Conservation (phyloP, 2,797 vertebrate species). For the Delichon dasypus region DNA sequence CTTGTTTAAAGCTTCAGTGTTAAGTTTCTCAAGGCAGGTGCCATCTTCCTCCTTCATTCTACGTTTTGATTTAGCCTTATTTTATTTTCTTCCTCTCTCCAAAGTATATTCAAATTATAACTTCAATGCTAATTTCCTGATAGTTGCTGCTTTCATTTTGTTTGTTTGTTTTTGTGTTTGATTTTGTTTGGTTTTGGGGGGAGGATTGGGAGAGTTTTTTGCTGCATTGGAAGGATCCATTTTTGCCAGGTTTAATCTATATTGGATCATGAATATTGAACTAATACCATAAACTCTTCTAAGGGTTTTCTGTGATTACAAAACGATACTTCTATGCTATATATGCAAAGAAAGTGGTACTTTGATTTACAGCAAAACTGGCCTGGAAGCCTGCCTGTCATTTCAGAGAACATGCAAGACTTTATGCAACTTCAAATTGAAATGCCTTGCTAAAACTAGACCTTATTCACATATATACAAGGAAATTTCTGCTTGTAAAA, state of each 20-base stretch:
- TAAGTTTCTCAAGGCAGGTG: slow-evolving; percentile 8
- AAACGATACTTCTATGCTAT: neutral
- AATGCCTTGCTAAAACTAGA: neutral
- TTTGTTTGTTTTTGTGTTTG: neutral
- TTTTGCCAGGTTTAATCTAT: neutral
- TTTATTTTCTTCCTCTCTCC: neutral
- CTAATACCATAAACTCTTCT: neutral
- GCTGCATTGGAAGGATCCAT: neutral
- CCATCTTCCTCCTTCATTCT: neutral
- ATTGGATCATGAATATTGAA: neutral
- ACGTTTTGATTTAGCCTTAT: neutral
- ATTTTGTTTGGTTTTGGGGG: neutral
- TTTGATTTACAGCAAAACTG: neutral
- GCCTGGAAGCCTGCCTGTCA: neutral
- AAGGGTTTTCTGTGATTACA: neutral
- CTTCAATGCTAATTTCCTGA: neutral
- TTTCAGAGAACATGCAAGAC: neutral
- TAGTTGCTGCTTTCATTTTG: neutral
- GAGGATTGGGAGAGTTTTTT: neutral
- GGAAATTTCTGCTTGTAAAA: neutral
- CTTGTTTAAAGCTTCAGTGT: slow-evolving; percentile 32
- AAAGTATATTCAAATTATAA: neutral
- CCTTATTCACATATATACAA: neutral
- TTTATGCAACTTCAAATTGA: neutral
- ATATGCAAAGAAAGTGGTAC: neutral